These are phyloP conservation scores for Anodontia alba DNA, from an alignment of 2,888 invertebrate genomes.

Conservation along the genomic window DNA sequence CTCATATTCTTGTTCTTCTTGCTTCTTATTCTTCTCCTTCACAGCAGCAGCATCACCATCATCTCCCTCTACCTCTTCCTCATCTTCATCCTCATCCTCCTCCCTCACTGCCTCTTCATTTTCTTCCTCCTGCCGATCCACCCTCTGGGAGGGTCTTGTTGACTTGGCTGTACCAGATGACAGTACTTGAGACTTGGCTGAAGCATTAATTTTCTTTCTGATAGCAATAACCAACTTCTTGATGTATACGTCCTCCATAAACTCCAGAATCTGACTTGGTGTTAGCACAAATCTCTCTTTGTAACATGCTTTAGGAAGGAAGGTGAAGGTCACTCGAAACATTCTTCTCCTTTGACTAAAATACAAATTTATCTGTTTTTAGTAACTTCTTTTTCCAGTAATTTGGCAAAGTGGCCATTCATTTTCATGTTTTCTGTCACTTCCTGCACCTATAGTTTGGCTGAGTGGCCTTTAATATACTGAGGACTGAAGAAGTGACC, in stretches of 20 bases:
- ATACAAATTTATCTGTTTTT: conserved; percentile 3
- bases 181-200: background rate
- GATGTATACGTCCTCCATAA: conserved; percentile 88
- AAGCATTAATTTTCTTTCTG: conserved; percentile 61
- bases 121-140: conserved; percentile 81
- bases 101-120: conserved; percentile 86
- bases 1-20: conserved; percentile 82
- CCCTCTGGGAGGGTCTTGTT: background rate
- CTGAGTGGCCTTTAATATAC: too few relatives aligned
- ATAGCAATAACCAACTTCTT: conserved; percentile 72
- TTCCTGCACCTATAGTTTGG: too few relatives aligned
- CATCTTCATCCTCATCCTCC: conserved; percentile 82
- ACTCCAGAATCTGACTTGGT: conserved; percentile 89
- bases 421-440: too few relatives aligned
- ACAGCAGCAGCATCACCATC: conserved; percentile 89
- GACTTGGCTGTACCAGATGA: background rate
- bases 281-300: conserved; percentile 89
- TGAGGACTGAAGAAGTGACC: too few relatives aligned
- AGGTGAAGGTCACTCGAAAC: conserved; percentile 90
- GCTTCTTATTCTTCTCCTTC: conserved; percentile 65
- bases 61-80: conserved; percentile 86
- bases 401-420: too few relatives aligned
- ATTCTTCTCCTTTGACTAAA: conserved; percentile 86
- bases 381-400: too few relatives aligned
- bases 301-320: conserved; percentile 91